Percentiles rank a stretch among this genome's conserved stretches.
Evolutionary conservation across 2,888 invertebrate genomes (phyloP).

Genomic region (Mantis religiosa): DNA sequence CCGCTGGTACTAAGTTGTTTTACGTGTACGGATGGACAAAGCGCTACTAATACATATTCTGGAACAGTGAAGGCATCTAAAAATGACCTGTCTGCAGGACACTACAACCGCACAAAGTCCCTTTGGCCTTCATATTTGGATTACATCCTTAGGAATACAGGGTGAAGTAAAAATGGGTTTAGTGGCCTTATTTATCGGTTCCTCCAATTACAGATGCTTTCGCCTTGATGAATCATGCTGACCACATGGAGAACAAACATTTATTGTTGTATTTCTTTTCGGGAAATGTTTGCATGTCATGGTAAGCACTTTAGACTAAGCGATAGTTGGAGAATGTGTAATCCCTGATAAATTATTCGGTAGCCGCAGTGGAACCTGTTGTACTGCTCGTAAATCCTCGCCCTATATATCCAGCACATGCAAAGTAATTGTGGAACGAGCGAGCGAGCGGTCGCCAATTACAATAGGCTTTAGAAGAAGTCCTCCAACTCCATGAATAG

Average conservation of each 20-base stretch:
- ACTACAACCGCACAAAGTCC: too few species aligned
- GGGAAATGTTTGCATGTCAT: not conserved
- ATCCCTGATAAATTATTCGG: not conserved
- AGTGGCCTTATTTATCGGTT: not conserved
- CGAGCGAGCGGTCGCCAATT: not conserved
- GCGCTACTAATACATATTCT: too few species aligned
- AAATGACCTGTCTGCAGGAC: too few species aligned
- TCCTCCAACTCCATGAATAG: not conserved
- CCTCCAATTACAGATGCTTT: not conserved
- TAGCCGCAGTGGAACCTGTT: not conserved
- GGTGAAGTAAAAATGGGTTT: not conserved
- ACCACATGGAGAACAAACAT: not conserved
- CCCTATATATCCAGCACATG: not conserved
- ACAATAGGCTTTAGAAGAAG: not conserved
- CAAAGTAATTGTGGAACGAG: not conserved
- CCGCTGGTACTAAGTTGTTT: too few species aligned
- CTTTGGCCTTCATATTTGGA: too few species aligned
- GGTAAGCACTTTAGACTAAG: not conserved
- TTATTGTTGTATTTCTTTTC: not conserved
- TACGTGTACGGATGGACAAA: too few species aligned
- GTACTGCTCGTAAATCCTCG: not conserved
- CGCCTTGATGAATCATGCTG: not conserved
- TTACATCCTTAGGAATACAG: too few species aligned
- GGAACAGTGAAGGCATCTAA: too few species aligned
- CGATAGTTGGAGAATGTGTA: not conserved